Conservation (phyloP, 2,113 vertebrate species). For the Elachura formosa region DNA sequence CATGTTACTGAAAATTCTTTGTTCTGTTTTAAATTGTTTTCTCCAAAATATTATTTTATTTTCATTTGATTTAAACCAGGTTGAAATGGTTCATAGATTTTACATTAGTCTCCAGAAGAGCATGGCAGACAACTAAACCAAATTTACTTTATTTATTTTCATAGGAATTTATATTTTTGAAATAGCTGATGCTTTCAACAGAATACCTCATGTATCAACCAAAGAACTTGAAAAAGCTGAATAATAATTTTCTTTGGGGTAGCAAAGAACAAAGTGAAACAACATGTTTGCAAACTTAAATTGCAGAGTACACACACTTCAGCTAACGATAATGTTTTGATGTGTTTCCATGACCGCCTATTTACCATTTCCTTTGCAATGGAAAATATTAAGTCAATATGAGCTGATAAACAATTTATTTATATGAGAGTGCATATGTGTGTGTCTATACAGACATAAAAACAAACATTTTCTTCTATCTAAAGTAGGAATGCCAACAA, state of each 20-base stretch:
- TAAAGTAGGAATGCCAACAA: neutral
- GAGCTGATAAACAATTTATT: neutral
- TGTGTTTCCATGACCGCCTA: constrained; percentile 17
- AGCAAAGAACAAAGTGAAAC: constrained; percentile 43
- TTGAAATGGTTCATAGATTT: constrained; percentile 35
- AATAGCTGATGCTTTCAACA: constrained; percentile 16
- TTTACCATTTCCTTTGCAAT: neutral
- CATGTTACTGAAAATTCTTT: neutral
- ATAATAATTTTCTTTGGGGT: constrained; percentile 38
- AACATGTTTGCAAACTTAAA: constrained; percentile 33
- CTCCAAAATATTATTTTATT: constrained; percentile 42
- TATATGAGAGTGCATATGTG: neutral
- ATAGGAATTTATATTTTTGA: constrained; percentile 23
- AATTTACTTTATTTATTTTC: constrained; percentile 45
- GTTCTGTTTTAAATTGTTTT: constrained; percentile 18
- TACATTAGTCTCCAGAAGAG: constrained; percentile 14
- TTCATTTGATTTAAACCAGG: constrained; percentile 46
- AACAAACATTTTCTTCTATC: neutral
- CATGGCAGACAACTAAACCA: constrained; percentile 20
- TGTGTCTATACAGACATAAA: neutral
- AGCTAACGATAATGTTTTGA: constrained; percentile 42
- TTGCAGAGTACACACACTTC: neutral
- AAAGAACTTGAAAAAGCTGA: constrained; percentile 17
- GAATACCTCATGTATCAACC: constrained; percentile 42
- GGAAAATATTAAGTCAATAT: constrained; percentile 7